These are phyloP conservation scores for Sebastes oblongus DNA, from an alignment of 2,797 vertebrate genomes.

Conservation along the genomic window DNA sequence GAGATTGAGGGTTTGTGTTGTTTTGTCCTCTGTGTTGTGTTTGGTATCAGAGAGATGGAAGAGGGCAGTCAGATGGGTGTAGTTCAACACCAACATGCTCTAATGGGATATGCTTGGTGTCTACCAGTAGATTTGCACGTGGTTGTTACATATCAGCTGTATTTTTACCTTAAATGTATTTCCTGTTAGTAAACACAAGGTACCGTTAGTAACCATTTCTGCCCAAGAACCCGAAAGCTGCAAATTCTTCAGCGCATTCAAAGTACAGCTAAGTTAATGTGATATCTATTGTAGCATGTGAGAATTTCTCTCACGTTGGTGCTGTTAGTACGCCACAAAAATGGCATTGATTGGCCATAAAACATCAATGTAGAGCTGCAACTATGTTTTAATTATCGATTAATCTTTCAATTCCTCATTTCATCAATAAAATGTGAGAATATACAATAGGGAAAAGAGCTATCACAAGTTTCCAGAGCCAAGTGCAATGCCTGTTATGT, in stretches of 20 bases:
- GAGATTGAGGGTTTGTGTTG: background rate
- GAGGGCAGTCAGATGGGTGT: background rate
- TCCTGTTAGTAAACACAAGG: background rate
- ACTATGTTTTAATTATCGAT: background rate
- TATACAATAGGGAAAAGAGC: background rate
- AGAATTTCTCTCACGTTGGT: background rate
- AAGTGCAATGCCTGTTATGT: background rate
- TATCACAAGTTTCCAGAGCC: background rate
- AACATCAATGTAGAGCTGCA: background rate
- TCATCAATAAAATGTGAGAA: background rate
- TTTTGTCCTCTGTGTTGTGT: background rate
- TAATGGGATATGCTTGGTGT: background rate
- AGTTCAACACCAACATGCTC: background rate
- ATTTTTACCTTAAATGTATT: background rate
- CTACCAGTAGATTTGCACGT: background rate
- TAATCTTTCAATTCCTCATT: background rate
- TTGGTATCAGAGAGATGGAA: background rate
- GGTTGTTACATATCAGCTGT: background rate
- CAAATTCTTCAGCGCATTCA: background rate
- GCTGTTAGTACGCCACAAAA: background rate
- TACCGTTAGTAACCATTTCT: background rate
- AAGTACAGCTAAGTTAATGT: background rate
- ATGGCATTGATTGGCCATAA: background rate
- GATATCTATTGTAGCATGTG: background rate
- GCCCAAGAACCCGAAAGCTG: background rate